A percentile compares a stretch with the other conserved stretches of the same genome.
Evolutionary conservation across 1,140 invertebrate genomes (phyloP).

Genomic region (Drosophila funebris): DNA sequence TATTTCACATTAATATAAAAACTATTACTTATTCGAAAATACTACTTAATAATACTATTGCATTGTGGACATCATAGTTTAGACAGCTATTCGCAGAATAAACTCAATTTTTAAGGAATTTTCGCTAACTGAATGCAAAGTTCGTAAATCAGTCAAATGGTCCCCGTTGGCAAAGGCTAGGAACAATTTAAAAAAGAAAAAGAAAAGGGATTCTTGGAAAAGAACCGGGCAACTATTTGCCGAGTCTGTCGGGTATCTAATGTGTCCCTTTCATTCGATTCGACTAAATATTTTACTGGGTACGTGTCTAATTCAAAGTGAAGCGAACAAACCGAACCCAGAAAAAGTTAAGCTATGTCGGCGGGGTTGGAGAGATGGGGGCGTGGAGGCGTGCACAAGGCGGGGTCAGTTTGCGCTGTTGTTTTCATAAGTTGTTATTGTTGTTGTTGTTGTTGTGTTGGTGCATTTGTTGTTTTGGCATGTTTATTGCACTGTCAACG

Average conservation of each 20-base stretch:
- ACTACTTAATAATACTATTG: no score
- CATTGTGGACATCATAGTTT: no score
- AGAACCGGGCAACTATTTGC: constrained; percentile 31
- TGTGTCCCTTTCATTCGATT: constrained; percentile 25
- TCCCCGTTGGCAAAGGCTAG: not conserved
- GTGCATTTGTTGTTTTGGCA: constrained; percentile 77
- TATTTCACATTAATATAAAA: not conserved
- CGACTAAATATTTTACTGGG: constrained; percentile 53
- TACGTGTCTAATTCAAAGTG: constrained; percentile 65
- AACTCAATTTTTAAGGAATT: not conserved
- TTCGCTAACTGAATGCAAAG: not conserved
- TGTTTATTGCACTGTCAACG: constrained; percentile 81
- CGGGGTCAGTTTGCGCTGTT: constrained; percentile 73
- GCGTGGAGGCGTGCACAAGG: constrained; percentile 14
- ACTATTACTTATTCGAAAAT: not conserved
- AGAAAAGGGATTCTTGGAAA: constrained; percentile 31
- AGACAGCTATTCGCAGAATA: not conserved
- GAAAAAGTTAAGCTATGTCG: constrained; percentile 11
- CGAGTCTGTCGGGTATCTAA: constrained; percentile 11
- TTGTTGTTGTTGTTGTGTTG: constrained; percentile 54
- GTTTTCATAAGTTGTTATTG: constrained; percentile 68
- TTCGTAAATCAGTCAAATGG: constrained; percentile 29
- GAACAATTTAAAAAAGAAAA: not conserved
- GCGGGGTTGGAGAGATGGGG: not conserved
- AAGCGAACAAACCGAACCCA: not conserved